Evolutionary conservation across 2,797 vertebrate species (phyloP).

Genomic region (Chelidonichthys spinosus): DNA sequence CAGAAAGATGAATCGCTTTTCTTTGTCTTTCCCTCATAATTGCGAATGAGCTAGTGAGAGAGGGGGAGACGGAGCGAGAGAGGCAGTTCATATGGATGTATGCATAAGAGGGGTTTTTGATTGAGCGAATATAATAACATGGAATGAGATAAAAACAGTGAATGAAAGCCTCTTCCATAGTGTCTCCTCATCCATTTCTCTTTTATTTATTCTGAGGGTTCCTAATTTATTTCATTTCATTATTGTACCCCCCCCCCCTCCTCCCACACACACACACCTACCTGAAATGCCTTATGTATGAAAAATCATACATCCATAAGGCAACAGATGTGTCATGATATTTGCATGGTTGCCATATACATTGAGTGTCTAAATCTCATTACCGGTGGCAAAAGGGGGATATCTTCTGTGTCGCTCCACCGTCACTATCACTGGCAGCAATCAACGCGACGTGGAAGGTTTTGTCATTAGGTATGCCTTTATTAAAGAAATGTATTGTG

Average conservation of each 20-base stretch:
- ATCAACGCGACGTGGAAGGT: slow-evolving; percentile 63
- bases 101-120: slow-evolving; percentile 81
- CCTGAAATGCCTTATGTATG: slow-evolving; percentile 73
- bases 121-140: slow-evolving; percentile 83
- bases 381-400: slow-evolving; percentile 70
- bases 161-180: slow-evolving; percentile 77
- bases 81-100: slow-evolving; percentile 82
- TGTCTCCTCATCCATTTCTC: slow-evolving; percentile 61
- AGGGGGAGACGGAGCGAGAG: slow-evolving; percentile 57
- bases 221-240: slow-evolving; percentile 80
- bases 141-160: slow-evolving; percentile 82
- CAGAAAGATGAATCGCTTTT: slow-evolving; percentile 85
- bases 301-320: slow-evolving; percentile 70
- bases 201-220: slow-evolving; percentile 73
- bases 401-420: slow-evolving; percentile 60
- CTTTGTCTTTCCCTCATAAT: slow-evolving; percentile 87
- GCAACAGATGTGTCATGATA: slow-evolving; percentile 78
- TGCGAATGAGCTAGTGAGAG: slow-evolving; percentile 72
- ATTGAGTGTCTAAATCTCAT: slow-evolving; percentile 77
- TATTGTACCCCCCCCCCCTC: slow-evolving; percentile 40
- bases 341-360: slow-evolving; percentile 75
- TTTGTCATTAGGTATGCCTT: slow-evolving; percentile 76
- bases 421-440: slow-evolving; percentile 71
- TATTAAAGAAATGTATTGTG: slow-evolving; percentile 76
- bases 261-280: slow-evolving; percentile 22